Conservation (phyloP, 2,113 vertebrate genomes). For the Stomatorhinus ivindoensis region DNA sequence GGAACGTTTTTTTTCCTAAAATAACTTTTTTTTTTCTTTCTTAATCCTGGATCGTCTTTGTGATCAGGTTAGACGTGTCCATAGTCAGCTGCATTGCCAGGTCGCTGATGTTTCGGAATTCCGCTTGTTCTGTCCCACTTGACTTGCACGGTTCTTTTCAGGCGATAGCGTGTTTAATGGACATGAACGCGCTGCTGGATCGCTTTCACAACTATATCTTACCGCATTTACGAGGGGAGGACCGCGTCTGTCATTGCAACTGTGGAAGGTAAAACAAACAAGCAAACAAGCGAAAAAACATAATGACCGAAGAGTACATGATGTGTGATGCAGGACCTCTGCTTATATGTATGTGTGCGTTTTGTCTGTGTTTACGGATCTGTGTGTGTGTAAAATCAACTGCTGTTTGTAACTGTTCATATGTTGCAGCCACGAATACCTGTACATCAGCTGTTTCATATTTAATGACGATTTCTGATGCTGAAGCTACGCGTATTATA, state of each 20-base stretch:
- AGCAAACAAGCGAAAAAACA: neutral
- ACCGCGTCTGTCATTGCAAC: constrained; percentile 80
- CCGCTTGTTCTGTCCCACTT: constrained; percentile 55
- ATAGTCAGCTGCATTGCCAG: constrained; percentile 16
- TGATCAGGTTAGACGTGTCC: neutral
- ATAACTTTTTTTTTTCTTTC: neutral
- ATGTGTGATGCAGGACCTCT: neutral
- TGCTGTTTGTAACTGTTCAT: neutral
- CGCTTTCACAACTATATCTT: constrained; percentile 87
- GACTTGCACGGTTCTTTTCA: constrained; percentile 68
- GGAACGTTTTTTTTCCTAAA: neutral
- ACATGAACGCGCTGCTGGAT: constrained; percentile 82
- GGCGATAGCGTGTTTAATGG: constrained; percentile 81
- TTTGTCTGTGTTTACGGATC: neutral
- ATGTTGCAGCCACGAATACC: neutral
- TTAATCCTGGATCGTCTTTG: neutral
- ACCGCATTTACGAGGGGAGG: constrained; percentile 73
- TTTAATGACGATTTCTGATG: constrained; percentile 5
- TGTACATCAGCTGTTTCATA: neutral
- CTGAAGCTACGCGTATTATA: neutral
- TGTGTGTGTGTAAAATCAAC: neutral
- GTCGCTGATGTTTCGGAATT: constrained; percentile 30
- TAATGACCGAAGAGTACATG: neutral
- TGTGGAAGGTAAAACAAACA: constrained; percentile 72
- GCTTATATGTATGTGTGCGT: constrained; percentile 1